phyloP scores from a whole-genome alignment of 2,888 invertebrate genomes.

The Tinea pellionella region DNA sequence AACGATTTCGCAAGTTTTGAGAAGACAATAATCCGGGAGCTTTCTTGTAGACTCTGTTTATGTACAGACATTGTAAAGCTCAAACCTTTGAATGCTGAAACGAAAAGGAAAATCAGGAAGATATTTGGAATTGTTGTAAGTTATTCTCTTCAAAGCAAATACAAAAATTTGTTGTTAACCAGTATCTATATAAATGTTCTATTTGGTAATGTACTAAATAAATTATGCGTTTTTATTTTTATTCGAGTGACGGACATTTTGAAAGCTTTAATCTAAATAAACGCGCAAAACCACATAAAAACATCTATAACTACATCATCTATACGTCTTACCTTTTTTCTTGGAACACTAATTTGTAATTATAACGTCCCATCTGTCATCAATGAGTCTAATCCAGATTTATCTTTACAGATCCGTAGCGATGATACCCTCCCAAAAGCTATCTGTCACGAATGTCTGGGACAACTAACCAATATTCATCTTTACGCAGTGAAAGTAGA shows the following conservation, averaged over 20 bases:
- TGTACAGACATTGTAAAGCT: conserved; percentile 57
- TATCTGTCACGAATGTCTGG: conserved; percentile 60
- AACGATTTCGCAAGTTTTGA: conserved; percentile 53
- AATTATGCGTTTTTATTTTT: no score
- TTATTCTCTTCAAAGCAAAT: no score
- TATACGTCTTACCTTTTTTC: neutral
- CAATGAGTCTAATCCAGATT: neutral
- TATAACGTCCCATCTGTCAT: no score
- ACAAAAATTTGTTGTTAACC: no score
- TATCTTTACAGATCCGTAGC: conserved; percentile 37
- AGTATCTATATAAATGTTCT: no score
- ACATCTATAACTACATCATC: neutral
- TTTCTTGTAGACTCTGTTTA: conserved; percentile 56
- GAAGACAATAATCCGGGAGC: conserved; percentile 56
- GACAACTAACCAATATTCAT: conserved; percentile 48
- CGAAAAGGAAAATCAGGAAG: conserved; percentile 53
- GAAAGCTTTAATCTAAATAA: no score
- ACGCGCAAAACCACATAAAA: no score
- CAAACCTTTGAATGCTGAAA: conserved; percentile 51
- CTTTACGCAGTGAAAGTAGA: conserved; percentile 56
- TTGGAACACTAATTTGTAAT: conserved; percentile 9
- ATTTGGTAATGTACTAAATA: no score
- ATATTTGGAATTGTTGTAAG: conserved; percentile 53
- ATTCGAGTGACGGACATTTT: no score
- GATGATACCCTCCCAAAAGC: conserved; percentile 59